phyloP scores from a whole-genome alignment of 2,888 invertebrate species.

The Pemphredon lugubris region DNA sequence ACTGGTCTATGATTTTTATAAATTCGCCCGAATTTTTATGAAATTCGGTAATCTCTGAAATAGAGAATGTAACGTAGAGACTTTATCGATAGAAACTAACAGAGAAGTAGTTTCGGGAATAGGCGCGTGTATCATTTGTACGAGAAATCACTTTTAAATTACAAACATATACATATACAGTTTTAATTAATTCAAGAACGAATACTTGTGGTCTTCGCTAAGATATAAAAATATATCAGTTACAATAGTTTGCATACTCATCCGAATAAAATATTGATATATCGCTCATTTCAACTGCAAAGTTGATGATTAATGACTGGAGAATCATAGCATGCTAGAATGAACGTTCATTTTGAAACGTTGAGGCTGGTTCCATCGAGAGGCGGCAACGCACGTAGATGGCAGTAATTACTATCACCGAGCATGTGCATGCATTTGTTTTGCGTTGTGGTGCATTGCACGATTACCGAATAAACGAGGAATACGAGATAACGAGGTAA shows the following conservation, averaged over 20 bases:
- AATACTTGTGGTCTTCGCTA: no score
- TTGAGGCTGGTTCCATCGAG: constrained; percentile 9
- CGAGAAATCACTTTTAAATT: no score
- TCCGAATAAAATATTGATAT: no score
- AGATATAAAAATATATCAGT: no score
- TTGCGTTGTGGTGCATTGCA: constrained; percentile 1
- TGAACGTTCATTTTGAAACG: constrained; percentile 18
- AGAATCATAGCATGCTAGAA: no score
- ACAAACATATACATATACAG: no score
- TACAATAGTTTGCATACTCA: no score
- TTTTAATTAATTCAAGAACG: no score
- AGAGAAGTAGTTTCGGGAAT: background rate
- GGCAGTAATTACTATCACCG: constrained; percentile 45
- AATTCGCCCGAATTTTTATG: constrained; percentile 91
- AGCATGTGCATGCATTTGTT: constrained; percentile 31
- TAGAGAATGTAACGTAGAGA: constrained; percentile 3
- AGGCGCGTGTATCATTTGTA: no score
- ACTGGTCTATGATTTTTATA: constrained; percentile 87
- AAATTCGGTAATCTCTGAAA: constrained; percentile 89
- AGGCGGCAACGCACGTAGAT: constrained; percentile 41
- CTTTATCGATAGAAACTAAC: background rate
- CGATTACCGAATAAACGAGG: constrained; percentile 9
- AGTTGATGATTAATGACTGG: no score
- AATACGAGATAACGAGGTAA: constrained; percentile 24
- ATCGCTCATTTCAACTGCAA: no score